Percentiles rank a stretch among this genome's conserved stretches.
Conservation (phyloP, 2,797 vertebrate species). For the Enteromius afrohamiltoni region DNA sequence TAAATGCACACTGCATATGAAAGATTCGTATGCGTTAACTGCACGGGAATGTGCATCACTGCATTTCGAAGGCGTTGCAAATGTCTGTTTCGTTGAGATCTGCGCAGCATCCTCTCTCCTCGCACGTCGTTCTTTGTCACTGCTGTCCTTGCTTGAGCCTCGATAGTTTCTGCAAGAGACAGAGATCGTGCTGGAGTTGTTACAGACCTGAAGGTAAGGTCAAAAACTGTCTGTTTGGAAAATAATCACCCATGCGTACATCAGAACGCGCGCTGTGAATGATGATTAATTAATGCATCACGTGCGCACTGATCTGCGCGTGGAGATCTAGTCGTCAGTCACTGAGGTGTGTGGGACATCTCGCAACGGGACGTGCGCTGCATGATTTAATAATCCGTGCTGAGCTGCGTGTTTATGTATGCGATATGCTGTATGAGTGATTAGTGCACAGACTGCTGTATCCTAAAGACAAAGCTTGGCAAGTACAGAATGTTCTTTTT, state of each 20-base stretch:
- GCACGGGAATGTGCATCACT: slow-evolving; percentile 38
- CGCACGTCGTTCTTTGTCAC: slow-evolving; percentile 48
- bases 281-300: slow-evolving; percentile 5
- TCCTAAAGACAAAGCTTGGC: neutral
- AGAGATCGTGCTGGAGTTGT: slow-evolving; percentile 59
- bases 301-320: neutral
- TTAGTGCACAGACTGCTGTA: neutral
- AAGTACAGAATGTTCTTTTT: neutral
- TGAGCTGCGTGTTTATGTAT: slow-evolving; percentile 29
- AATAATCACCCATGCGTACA: neutral
- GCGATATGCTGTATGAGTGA: neutral
- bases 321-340: neutral
- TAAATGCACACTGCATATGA: neutral
- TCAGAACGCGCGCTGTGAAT: neutral
- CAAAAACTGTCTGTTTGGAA: neutral
- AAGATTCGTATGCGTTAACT: neutral
- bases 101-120: slow-evolving; percentile 21
- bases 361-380: neutral
- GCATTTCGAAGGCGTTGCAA: slow-evolving; percentile 2
- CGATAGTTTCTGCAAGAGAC: slow-evolving; percentile 45
- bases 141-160: slow-evolving; percentile 61
- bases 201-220: slow-evolving; percentile 62
- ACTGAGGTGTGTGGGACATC: slow-evolving; percentile 15
- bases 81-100: slow-evolving; percentile 58
- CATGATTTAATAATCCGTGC: slow-evolving; percentile 10